Base-by-base conservation (phyloP, 2,797 vertebrate species). In the Tokudaia muenninki region DNA sequence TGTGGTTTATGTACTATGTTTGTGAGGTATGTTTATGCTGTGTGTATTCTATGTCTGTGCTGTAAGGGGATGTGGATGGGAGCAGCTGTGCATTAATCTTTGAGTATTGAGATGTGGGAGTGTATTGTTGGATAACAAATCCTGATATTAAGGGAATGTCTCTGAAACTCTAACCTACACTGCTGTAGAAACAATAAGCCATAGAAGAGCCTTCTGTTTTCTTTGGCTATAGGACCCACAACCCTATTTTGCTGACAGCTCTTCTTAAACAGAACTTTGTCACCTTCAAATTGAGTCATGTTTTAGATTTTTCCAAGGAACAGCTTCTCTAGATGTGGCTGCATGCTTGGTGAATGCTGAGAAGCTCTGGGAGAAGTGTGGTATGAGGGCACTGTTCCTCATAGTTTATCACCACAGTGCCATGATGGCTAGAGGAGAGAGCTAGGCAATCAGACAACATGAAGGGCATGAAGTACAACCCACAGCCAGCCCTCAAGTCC, bases 71-170 rank as follows among this genome's bases (percentile, higher is more conserved):
- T 59, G 16, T 77, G 6, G 31, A 4, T 84, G 0, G 50, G 74
- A 93, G 22, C 29, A 94, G 2, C 77, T 94, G 5, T 84, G 8
- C 83, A n/a, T 82, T 95, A 41, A 92, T 67, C 79, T 96, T 37
- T 89, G 67, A 55, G 10, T 90, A 61, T 82, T 24, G 16, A 95
- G 94, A 86, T 93, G 37, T 83, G 29, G 29, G 55, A 80, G 8
- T 83, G 95, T 24, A 52, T 88, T 50, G 88, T 95, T 91, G 24
- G 72, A 63, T 95, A 80, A 37, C 37, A 86, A n/a, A 88, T 79
- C 77, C 16, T 77, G 94, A 70, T 19, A 55, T 72, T 77, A 41
- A 92, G 88, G 70, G 87, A 94, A 57, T 4, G 34, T 44, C 78
- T 86, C 91, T 84, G 50, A 26, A 79, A 50, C 31, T 88, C 10